These are phyloP conservation scores for Andrena fulva DNA, from an alignment of 2,888 invertebrate genomes.

Conservation along the genomic window DNA sequence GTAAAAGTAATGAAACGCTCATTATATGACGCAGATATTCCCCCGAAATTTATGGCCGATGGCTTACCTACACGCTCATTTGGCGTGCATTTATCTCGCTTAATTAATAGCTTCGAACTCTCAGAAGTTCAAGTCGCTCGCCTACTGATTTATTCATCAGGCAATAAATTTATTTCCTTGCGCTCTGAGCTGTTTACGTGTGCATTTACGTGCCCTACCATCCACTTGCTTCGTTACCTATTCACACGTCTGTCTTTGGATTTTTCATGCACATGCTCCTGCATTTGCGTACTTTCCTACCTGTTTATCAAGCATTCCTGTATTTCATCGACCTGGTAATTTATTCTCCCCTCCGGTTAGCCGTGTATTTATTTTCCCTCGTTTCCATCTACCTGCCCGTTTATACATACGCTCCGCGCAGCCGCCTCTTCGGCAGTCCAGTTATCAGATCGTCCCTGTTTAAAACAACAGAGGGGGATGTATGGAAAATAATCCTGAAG, in stretches of 20 bases:
- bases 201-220: not conserved
- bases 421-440: not conserved
- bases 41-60: conserved; percentile 46
- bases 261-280: not conserved
- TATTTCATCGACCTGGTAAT: not conserved
- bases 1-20: conserved; percentile 18
- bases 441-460: not conserved
- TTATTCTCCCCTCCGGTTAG: not conserved
- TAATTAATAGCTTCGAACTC: conserved; percentile 62
- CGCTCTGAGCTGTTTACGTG: not conserved
- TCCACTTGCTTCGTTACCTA: not conserved
- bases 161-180: conserved; percentile 11
- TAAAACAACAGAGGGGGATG: not conserved
- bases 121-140: conserved; percentile 34
- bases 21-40: conserved; percentile 48
- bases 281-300: not conserved
- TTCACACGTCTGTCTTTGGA: not conserved
- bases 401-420: not conserved
- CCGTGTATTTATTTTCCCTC: not conserved
- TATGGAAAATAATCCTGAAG: not conserved
- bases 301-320: not conserved
- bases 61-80: conserved; percentile 20
- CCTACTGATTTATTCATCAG: conserved; percentile 35
- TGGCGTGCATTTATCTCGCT: conserved; percentile 33
- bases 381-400: not conserved